A percentile compares a stretch with the other conserved stretches of the same genome.
phyloP scores from a whole-genome alignment of 2,113 vertebrate species.

The Podilymbus podiceps region DNA sequence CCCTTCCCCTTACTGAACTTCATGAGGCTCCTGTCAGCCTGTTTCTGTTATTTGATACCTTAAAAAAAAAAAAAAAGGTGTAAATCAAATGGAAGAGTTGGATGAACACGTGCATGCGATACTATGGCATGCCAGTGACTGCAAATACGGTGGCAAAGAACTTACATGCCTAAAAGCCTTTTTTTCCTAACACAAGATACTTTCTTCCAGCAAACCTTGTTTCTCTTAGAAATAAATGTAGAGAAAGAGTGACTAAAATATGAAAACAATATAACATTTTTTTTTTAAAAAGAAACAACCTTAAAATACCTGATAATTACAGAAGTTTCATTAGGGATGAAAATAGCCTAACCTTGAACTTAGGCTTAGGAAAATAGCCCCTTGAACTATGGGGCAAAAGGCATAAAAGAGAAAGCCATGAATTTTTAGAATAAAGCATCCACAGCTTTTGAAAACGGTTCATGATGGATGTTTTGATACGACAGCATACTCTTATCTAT shows the following conservation, averaged over 20 bases:
- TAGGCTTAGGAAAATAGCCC: too few species aligned
- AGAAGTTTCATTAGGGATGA: background rate
- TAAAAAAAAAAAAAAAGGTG: background rate
- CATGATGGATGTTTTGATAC: background rate
- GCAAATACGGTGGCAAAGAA: background rate
- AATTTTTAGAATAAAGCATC: background rate
- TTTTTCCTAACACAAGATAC: background rate
- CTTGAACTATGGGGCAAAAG: background rate
- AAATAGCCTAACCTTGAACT: background rate
- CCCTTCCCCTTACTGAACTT: background rate
- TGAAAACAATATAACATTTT: background rate
- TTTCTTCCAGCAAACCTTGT: background rate
- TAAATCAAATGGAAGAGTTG: background rate
- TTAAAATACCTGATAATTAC: background rate
- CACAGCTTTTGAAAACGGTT: background rate
- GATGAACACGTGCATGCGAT: background rate
- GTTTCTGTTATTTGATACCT: background rate
- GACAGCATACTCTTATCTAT: background rate
- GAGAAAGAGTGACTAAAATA: background rate
- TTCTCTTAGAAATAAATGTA: background rate
- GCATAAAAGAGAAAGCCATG: background rate
- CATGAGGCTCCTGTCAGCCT: background rate
- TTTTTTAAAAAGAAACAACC: background rate
- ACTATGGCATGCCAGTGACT: background rate
- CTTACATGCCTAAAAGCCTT: background rate